phyloP scores from a whole-genome alignment of 2,888 invertebrate species.

The Pyrrhosoma nymphula region DNA sequence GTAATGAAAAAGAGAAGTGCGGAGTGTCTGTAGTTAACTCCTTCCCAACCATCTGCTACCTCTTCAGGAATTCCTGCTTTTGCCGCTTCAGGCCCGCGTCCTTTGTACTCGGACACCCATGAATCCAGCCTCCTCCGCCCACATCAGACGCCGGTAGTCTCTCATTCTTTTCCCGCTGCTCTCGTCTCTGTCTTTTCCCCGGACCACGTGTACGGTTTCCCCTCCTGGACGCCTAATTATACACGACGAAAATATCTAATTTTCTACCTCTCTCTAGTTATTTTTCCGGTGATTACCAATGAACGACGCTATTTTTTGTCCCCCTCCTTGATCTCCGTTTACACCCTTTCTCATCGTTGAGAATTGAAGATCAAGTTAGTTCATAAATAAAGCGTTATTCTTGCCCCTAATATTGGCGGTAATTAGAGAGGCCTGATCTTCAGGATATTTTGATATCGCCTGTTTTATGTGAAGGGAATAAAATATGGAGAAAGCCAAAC shows the following conservation, averaged over 20 bases:
- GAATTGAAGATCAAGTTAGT: no score
- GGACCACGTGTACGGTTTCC: not conserved
- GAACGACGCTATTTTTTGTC: not conserved
- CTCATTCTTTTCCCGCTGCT: not conserved
- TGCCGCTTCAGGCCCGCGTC: not conserved
- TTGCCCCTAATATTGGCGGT: no score
- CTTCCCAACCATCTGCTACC: not conserved
- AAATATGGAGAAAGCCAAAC: no score
- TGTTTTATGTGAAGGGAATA: no score
- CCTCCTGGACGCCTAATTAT: not conserved
- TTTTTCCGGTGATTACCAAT: not conserved
- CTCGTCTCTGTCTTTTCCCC: not conserved
- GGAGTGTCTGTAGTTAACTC: slow-evolving; percentile 22
- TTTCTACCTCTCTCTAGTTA: not conserved
- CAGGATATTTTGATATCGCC: no score
- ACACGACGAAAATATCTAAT: not conserved
- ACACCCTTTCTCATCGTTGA: no score
- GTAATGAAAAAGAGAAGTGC: slow-evolving; percentile 16
- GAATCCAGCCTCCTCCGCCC: not conserved
- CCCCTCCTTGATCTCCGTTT: no score
- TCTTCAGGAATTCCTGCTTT: slow-evolving; percentile 36
- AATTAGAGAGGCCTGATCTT: no score
- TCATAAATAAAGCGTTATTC: no score
- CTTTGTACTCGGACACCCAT: slow-evolving; percentile 13
- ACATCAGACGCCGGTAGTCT: not conserved